These are phyloP conservation scores for Leiothrix lutea DNA, from an alignment of 2,113 vertebrate species.

Conservation along the genomic window DNA sequence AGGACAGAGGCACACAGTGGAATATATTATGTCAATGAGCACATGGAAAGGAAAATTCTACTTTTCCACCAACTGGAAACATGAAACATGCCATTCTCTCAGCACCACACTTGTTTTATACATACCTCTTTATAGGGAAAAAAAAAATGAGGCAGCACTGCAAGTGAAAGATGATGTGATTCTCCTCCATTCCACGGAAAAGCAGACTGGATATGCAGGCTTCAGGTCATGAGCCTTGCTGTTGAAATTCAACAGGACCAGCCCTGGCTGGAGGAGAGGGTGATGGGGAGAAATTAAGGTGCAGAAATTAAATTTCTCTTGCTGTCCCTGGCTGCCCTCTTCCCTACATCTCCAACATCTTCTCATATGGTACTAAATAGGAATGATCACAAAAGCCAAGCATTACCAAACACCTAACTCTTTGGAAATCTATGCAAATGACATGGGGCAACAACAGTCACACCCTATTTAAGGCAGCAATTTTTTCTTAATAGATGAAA, in stretches of 20 bases:
- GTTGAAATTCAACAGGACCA: neutral
- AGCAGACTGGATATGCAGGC: neutral
- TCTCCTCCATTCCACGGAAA: neutral
- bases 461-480: neutral
- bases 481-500: neutral
- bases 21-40: rapidly evolving
- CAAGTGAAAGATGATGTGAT: neutral
- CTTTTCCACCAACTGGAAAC: neutral
- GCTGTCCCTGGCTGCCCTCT: neutral
- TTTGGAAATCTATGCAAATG: slow-evolving; percentile 22
- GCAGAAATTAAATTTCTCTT: neutral
- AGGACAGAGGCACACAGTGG: neutral
- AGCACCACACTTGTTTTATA: neutral
- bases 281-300: neutral
- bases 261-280: neutral
- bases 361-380: neutral
- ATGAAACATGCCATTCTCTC: neutral
- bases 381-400: neutral
- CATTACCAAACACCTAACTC: neutral
- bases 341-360: neutral
- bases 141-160: neutral
- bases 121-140: neutral
- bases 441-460: neutral
- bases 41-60: neutral
- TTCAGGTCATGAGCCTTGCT: neutral